Percentiles rank a stretch among this genome's conserved stretches.
These are phyloP conservation scores for Scarus forsteni DNA, from an alignment of 2,797 vertebrate species.

Conservation along the genomic window DNA sequence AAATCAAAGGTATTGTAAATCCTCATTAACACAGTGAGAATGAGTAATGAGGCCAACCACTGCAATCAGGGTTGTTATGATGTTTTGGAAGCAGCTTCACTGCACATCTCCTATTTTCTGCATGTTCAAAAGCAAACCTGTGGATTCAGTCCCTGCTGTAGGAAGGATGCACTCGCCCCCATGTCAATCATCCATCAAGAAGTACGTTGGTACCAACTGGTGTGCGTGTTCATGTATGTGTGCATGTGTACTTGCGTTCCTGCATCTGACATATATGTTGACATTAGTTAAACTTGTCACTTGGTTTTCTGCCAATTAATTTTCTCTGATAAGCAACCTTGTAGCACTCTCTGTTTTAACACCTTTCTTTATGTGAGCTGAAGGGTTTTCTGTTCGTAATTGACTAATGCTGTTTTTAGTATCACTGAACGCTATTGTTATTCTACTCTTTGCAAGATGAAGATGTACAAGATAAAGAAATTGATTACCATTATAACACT, in stretches of 20 bases:
- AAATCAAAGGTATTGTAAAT: conserved; percentile 45
- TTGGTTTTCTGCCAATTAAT: conserved; percentile 43
- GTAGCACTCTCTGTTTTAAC: conserved; percentile 6
- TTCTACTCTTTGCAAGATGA: neutral
- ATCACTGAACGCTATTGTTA: neutral
- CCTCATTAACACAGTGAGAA: conserved; percentile 25
- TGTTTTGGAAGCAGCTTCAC: conserved; percentile 39
- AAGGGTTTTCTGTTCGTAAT: conserved; percentile 9
- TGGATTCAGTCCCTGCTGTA: conserved; percentile 34
- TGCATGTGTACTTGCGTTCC: neutral
- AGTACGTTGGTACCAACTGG: conserved; percentile 47
- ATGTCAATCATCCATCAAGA: conserved; percentile 50
- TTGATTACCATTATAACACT: too few relatives aligned
- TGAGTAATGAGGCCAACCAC: conserved; percentile 58
- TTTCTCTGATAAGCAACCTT: conserved; percentile 33
- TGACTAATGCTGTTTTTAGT: neutral
- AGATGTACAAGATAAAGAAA: too few relatives aligned
- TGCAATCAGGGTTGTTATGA: conserved; percentile 66
- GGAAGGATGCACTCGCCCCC: conserved; percentile 21
- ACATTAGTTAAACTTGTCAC: conserved; percentile 62
- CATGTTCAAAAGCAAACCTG: conserved; percentile 57
- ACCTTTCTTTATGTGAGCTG: conserved; percentile 12
- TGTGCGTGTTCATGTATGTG: conserved; percentile 20
- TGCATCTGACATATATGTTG: conserved; percentile 20
- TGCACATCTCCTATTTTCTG: conserved; percentile 10